Conservation (phyloP, 2,797 vertebrate genomes). For the Tokudaia muenninki region DNA sequence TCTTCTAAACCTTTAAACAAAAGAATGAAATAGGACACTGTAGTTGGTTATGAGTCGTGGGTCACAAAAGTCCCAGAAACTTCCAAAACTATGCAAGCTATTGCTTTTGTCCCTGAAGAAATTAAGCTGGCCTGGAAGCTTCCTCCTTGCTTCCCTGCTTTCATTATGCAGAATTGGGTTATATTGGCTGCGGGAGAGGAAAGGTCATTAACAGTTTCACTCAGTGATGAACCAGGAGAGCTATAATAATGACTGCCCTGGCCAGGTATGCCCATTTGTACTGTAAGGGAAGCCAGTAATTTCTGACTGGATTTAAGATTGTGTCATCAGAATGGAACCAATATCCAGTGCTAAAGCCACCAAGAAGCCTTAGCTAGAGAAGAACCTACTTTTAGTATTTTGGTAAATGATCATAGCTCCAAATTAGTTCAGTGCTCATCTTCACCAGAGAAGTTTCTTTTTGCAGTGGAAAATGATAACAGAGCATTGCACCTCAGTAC, state of each 20-base stretch:
- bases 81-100: neutral
- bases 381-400: neutral
- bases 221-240: neutral
- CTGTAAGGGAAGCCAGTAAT: neutral
- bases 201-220: neutral
- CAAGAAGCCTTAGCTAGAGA: neutral
- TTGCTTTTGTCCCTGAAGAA: neutral
- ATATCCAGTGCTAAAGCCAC: neutral
- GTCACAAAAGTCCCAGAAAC: neutral
- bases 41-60: no score
- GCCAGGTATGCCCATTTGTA: neutral
- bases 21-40: neutral
- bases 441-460: neutral
- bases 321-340: neutral
- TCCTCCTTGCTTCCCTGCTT: neutral
- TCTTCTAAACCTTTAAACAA: constrained; percentile 26
- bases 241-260: neutral
- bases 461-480: neutral
- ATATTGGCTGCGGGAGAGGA: neutral
- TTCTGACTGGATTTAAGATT: neutral
- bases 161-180: neutral
- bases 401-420: neutral
- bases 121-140: neutral
- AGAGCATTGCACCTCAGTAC: neutral
- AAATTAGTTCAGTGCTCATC: neutral